Percentiles rank a stretch among this genome's conserved stretches.
phyloP scores from a whole-genome alignment of 2,113 vertebrate genomes.

The Salvelinus namaycush region DNA sequence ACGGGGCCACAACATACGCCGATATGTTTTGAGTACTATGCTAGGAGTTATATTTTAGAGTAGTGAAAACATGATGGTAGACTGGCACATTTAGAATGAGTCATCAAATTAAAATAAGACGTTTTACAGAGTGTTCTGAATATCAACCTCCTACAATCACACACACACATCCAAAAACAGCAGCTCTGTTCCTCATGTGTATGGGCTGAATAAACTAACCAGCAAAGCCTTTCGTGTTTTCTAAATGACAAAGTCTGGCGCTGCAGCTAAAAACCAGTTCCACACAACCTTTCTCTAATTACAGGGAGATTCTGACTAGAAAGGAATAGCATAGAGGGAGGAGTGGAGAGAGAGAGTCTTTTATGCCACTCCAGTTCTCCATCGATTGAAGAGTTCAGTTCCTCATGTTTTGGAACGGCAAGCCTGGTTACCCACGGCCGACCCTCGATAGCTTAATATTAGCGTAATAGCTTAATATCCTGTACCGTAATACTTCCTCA shows the following conservation, averaged over 20 bases:
- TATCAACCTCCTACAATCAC: background rate
- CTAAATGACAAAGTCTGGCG: constrained; percentile 55
- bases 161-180: background rate
- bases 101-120: background rate
- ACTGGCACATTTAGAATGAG: background rate
- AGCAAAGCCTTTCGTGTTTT: constrained; percentile 42
- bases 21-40: too few species aligned
- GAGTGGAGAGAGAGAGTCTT: constrained; percentile 22
- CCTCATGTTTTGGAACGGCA: background rate
- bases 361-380: constrained; percentile 44
- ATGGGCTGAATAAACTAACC: constrained; percentile 48
- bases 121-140: background rate
- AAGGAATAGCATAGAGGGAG: constrained; percentile 35
- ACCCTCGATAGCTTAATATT: background rate
- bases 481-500: background rate
- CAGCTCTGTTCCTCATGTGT: constrained; percentile 19
- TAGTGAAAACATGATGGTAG: background rate
- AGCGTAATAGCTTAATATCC: too few species aligned
- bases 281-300: constrained; percentile 55
- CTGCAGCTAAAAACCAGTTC: constrained; percentile 50
- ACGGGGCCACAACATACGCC: background rate
- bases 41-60: background rate
- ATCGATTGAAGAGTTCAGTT: constrained; percentile 39
- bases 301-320: constrained; percentile 53
- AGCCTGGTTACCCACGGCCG: background rate